A percentile compares a stretch with the other conserved stretches of the same genome.
phyloP scores from a whole-genome alignment of 2,797 vertebrate species.

The Galaxias olidus region DNA sequence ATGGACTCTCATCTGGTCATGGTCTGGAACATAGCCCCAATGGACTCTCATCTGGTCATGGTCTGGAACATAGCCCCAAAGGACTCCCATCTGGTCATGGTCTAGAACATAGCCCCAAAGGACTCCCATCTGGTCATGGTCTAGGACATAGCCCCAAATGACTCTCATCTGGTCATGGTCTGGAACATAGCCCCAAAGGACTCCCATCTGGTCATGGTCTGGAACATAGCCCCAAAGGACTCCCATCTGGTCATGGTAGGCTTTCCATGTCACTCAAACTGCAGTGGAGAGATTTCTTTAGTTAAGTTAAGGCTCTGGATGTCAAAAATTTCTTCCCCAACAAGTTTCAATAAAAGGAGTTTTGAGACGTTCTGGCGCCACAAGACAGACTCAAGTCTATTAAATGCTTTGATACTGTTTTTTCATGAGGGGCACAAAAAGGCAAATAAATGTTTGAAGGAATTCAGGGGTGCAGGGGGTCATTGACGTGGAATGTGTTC shows the following conservation, averaged over 20 bases:
- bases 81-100: no score
- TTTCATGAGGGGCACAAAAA: slow-evolving; percentile 22
- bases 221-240: not conserved
- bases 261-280: slow-evolving; percentile 2
- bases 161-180: no score
- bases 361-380: slow-evolving; percentile 10
- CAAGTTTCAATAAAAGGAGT: not conserved
- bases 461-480: slow-evolving; percentile 11
- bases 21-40: no score
- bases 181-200: not conserved
- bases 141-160: no score
- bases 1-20: no score
- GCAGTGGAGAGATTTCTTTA: slow-evolving; percentile 17
- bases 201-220: not conserved
- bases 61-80: no score
- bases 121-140: no score
- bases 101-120: no score
- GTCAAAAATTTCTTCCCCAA: slow-evolving; percentile 15
- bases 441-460: slow-evolving; percentile 11
- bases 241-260: not conserved
- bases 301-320: not conserved
- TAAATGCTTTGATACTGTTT: slow-evolving; percentile 14
- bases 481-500: slow-evolving; percentile 14
- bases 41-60: no score
- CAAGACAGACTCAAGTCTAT: slow-evolving; percentile 21